Evolutionary conservation across 2,888 invertebrate genomes (phyloP), one percentile per base, ranked within the genome.

Genomic region (Dasypogon diadema): DNA sequence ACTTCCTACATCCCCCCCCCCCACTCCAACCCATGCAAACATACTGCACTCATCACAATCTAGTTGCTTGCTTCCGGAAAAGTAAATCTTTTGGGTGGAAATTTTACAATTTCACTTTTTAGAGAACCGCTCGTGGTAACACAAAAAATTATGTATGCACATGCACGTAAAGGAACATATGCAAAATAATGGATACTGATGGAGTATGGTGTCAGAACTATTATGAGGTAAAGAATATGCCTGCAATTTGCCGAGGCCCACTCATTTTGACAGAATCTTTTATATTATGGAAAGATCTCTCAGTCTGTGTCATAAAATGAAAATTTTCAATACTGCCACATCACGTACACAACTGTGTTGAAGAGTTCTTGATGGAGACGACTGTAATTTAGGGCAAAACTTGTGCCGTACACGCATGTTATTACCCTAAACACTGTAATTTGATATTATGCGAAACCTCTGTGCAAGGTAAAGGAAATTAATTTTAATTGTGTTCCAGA

Each of bases 401-500:
- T 60, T 75, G 54, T 54, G 34, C 22, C 42, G 54, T 63, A 18
- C 75, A 68, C 65, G 68, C 68, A 68, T 75, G 74, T 74, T 74
- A 74, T 74, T 74, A 74, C 74, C 34, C 42, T 54, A 68, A 76
- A 72, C 58, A 76, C 76, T 48, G 63, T 73, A 76, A 76, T 76
- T 76, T 73, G 55, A 70, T 51, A 73, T 63, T 60, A 48, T 30
- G 24, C 34, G 54, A 70, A 54, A 63, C 56, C 54, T 63, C 63
- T n/a, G 60, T 55, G n/a, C 26, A n/a, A 30, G 26, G 16, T 16
- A 48, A 60, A 16, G 58, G 54, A 76, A 76, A 73, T 73, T 60
- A 73, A 73, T 76, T 76, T 76, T 76, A 76, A 76, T 73, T 76
- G 76, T 73, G 24, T 34, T 73, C 73, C 24, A 58, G n/a, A n/a